Evolutionary conservation across 2,888 invertebrate species (phyloP), one percentile per base, ranked within the genome.

Genomic region (Ecdyonurus torrentis): DNA sequence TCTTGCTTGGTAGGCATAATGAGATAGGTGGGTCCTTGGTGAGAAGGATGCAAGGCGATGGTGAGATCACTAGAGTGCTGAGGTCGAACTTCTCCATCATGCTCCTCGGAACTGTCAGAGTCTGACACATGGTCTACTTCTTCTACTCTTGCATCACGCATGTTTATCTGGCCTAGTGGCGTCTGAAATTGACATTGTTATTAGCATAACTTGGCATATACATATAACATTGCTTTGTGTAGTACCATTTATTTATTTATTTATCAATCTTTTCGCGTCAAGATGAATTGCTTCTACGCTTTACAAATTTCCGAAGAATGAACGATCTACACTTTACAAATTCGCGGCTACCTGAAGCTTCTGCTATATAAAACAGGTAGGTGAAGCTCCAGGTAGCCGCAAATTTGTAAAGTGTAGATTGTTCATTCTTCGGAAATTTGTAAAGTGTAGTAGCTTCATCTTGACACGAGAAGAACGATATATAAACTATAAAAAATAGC

Each of bases 101-200:
- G 83, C 72, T 92, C 92, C 71, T 93, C 93, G 55, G 55, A 55
- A 0, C 89, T 90, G 72, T 93, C 91, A 0, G 91, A 90, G 71
- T 94, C 94, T 0, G 92, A 91, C 3, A 93, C 87, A 72, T 94
- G 89, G 67, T 94, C 93, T 0, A 96, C 93, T 74, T 96, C 95
- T 73, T 95, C 95, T 0, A 97, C 93, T 59, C 93, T 81, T 0
- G 95, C 92, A 75, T 95, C 95, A 60, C 93, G 83, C 89, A 97
- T 91, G 75, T 93, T 93, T 68, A 97, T 91, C 78, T 96, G 96
- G 0, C 96, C 95, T 52, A 89, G 83, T 0, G 96, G 94, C 74
- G 90, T 91, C 93, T 95, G 74, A 20, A 72, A 70, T n/a, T n/a
- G n/a, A n/a, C n/a, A n/a, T n/a, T n/a, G n/a, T n/a, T n/a, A n/a